These are phyloP conservation scores for Polyploca ridens DNA, from an alignment of 2,888 invertebrate genomes.

Conservation along the genomic window DNA sequence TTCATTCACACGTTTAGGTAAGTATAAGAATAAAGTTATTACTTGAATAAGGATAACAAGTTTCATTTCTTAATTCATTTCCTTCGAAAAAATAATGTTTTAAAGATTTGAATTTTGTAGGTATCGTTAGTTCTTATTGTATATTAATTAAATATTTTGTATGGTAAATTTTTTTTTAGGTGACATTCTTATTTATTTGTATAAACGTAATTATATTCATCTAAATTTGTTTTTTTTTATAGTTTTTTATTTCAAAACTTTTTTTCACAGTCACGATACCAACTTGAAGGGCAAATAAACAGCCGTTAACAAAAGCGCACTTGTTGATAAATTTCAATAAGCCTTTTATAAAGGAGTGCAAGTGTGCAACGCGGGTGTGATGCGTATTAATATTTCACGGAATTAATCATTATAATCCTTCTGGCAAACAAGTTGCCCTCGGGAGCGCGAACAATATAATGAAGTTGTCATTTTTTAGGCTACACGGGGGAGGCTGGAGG, in stretches of 20 bases:
- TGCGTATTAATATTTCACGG: conserved; percentile 82
- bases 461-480: conserved; percentile 85
- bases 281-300: conserved; percentile 56
- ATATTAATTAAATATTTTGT: too few species aligned
- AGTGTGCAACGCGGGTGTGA: conserved; percentile 78
- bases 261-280: conserved; percentile 14
- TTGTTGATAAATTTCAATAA: conserved; percentile 71
- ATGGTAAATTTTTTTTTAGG: too few species aligned
- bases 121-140: too few species aligned
- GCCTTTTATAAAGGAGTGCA: conserved; percentile 64
- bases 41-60: too few species aligned
- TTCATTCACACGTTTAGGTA: conserved; percentile 1
- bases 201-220: too few species aligned
- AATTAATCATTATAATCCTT: conserved; percentile 85
- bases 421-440: conserved; percentile 82
- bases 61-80: too few species aligned
- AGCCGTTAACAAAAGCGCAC: conserved; percentile 66
- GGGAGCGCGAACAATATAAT: conserved; percentile 81
- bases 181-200: too few species aligned
- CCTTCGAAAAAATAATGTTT: too few species aligned
- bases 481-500: conserved; percentile 81
- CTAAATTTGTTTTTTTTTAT: too few species aligned
- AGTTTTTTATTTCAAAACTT: background rate
- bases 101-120: too few species aligned
- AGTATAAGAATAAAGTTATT: too few species aligned